Evolutionary conservation across 2,113 vertebrate species (phyloP), one percentile per base, ranked within the genome.

Genomic region (Scalopus aquaticus): DNA sequence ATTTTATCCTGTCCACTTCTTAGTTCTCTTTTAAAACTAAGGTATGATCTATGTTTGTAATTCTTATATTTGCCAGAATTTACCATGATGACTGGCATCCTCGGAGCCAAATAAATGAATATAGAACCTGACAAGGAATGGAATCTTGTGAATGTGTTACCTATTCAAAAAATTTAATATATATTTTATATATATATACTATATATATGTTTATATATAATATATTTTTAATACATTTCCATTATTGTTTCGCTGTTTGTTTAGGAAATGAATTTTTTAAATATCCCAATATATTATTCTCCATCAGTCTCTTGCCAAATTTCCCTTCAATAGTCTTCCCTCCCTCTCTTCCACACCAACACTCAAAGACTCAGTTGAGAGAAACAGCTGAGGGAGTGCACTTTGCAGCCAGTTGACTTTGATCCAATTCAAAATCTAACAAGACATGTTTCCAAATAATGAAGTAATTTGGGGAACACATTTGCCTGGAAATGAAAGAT

Each of bases 401-500:
- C 62, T 95, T 78, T 24, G 28, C 64, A 86, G 81, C 22, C 24
- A 92, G 44, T 58, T 78, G 54, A 28, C 90, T 90, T 88, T 85
- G 58, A 74, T 65, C 39, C 56, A 86, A 20, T 69, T 30, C 90
- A 56, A 91, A 93, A 90, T 58, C 20, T 67, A 67, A 90, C 20
- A 90, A 95, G 28, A 76, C 24, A 20, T 26, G 17, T 89, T 83
- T 69, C 74, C 74, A 83, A 89, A 91, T 76, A 94, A 51, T 64
- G 10, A 90, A 80, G 42, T 54, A 9, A n/a, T 56, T 90, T 92
- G 65, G 26, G 44, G 20, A 78, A 62, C 51, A 91, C 28, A 4
- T 90, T 95, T 92, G 20, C 81, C 51, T 85, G 72, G 85, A 94
- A 88, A 51, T 91, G 78, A 84, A 88, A 93, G 60, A 17, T 69